Base-by-base conservation (phyloP, 2,113 vertebrate genomes). In the Hydropotes inermis region DNA sequence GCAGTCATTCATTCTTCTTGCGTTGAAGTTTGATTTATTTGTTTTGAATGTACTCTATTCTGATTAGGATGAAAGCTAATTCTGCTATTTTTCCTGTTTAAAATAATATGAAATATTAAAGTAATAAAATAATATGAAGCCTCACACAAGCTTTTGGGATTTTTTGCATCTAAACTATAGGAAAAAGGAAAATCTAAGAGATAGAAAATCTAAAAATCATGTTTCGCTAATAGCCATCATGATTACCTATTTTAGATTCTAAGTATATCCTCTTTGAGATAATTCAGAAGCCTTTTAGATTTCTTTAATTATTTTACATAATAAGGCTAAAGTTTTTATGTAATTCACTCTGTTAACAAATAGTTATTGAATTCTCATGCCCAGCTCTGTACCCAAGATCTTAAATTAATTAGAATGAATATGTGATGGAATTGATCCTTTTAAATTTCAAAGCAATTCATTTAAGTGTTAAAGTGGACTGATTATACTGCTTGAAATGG, bases 361-460 rank as follows among this genome's bases (percentile, higher is more conserved):
- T 89, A 85, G 5, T 86, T 89, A 30, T 9, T 14, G 6, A 88
- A 86, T 86, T 86, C 60, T 95, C 60, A 88, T 93, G 28, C 30
- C 70, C 14, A 78, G 23, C 74, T 83, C 60, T 67, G 27, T 90
- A 39, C 43, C 36, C 25, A 74, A 83, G 45, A 88, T 54, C 4
- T 97, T 92, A 83, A 97, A 64, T 79, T 79, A 94, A 89, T 92
- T 70, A 97, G 52, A 96, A 16, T 57, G 36, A 55, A 52, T 91
- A 25, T 39, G 60, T 89, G 23, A 67, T 55, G 7, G 25, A 70
- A 83, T 47, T 47, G 14, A 76, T 87, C 36, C 45, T 89, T 95
- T 96, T 86, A 91, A 67, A 61, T 87, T 87, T 19, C 7, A 79
- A 81, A 84, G 36, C 16, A 70, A 58, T 57, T 82, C n/a, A 70